Conservation (phyloP, 2,888 invertebrate species). For the Pharmacophagus antenor region DNA sequence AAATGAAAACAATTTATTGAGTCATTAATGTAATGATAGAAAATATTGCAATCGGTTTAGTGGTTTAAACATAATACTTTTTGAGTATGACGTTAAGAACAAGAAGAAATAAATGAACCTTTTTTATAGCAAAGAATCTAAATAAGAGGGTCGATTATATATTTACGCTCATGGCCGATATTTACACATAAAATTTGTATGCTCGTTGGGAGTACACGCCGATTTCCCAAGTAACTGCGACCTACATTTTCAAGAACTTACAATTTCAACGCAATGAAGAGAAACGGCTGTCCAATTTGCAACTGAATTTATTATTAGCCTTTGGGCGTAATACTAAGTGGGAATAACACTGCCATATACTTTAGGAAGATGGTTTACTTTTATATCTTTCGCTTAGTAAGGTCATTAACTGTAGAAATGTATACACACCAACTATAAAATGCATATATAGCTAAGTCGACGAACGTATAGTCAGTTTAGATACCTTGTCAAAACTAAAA, state of each 20-base stretch:
- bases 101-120: neutral
- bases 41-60: neutral
- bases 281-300: neutral
- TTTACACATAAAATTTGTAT: slow-evolving; percentile 7
- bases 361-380: too few species aligned
- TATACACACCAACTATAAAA: too few species aligned
- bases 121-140: neutral
- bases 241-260: slow-evolving; percentile 8
- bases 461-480: too few species aligned
- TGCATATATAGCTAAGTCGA: too few species aligned
- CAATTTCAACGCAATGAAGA: neutral
- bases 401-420: too few species aligned
- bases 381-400: too few species aligned
- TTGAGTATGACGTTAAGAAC: neutral
- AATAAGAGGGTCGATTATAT: neutral
- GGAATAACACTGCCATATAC: too few species aligned
- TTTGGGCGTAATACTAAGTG: too few species aligned
- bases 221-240: slow-evolving; percentile 4
- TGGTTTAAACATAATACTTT: neutral
- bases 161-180: neutral
- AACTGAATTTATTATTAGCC: slow-evolving; percentile 1
- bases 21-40: too few species aligned
- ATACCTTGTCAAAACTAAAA: too few species aligned
- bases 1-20: too few species aligned
- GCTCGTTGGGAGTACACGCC: neutral